Conservation (phyloP, 37 sponge, comb jelly and placozoan species). For the Amphimedon queenslandica region DNA sequence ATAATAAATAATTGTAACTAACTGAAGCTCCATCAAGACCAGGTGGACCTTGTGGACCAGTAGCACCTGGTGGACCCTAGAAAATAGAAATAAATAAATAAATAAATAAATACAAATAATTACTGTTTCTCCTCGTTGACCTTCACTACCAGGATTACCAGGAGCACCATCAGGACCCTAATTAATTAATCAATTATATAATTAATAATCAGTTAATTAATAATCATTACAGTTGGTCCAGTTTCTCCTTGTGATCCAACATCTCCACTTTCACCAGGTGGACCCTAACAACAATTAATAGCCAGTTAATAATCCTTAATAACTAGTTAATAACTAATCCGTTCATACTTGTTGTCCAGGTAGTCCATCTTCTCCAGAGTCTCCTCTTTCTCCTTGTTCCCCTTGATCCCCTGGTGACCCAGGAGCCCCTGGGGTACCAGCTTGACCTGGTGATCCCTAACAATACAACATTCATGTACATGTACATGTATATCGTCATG, state of each 20-base stretch:
- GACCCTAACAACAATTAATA: conserved; percentile 22
- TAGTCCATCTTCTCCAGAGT: conserved; percentile 29
- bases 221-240: not conserved
- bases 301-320: no score
- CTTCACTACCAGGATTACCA: no score
- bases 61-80: no score
- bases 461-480: not conserved
- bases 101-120: no score
- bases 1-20: not conserved
- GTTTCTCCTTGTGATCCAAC: not conserved
- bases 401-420: conserved; percentile 33
- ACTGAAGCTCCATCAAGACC: conserved; percentile 54
- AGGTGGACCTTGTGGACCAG: conserved; percentile 23
- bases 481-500: not conserved
- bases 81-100: no score
- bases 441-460: conserved; percentile 60
- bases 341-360: conserved; percentile 13
- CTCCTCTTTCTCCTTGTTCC: conserved; percentile 47
- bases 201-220: no score
- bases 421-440: conserved; percentile 51
- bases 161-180: no score
- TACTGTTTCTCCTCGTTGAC: no score
- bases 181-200: no score
- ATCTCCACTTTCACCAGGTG: conserved; percentile 47
- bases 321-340: no score